Base-by-base conservation (phyloP, 2,797 vertebrate genomes). In the Hybognathus amarus region DNA sequence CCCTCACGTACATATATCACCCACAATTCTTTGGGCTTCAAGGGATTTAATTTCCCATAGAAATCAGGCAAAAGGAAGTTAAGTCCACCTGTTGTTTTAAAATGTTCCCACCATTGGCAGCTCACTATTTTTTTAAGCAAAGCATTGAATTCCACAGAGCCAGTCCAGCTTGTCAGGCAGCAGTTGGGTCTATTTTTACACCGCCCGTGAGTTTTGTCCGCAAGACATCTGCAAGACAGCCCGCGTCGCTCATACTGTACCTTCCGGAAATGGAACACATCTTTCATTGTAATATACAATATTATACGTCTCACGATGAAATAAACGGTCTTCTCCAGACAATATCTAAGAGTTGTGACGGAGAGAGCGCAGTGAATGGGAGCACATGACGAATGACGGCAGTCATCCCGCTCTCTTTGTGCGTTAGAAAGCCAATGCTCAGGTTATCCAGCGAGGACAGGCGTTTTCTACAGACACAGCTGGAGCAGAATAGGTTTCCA, bases 141-240 rank as follows among this genome's bases (percentile, higher is more conserved):
- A 63, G 61, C 59, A 47, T 45, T 76, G 54, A 56, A 74, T 47
- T 64, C 63, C 45, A 66, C 71, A 69, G 7, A 45, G 61, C 50
- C 33, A 38, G 45, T 82, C 59, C 67, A 22, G 70, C 61, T 63
- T 80, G 77, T 68, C 74, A 76, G 70, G 77, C 69, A 71, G 63
- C 69, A 66, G 63, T 56, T 68, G 22, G 75, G 66, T 83, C 77
- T 87, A 87, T 89, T 89, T 87, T 86, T 89, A 86, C 67, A 24
- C 33, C 40, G 22, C 50, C n/a, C 2, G 22, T 66, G 83, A 73
- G 75, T 85, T 86, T 85, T 68, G 64, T 83, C 83, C 54, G n/a
- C 24, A 45, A 85, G 80, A 82, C 76, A 85, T 84, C 78, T 81
- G 38, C 77, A 77, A 70, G 76, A 88, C 82, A 75, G 79, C 42